Base-by-base conservation (phyloP, 2,113 vertebrate genomes). In the Chloroceryle aenea region DNA sequence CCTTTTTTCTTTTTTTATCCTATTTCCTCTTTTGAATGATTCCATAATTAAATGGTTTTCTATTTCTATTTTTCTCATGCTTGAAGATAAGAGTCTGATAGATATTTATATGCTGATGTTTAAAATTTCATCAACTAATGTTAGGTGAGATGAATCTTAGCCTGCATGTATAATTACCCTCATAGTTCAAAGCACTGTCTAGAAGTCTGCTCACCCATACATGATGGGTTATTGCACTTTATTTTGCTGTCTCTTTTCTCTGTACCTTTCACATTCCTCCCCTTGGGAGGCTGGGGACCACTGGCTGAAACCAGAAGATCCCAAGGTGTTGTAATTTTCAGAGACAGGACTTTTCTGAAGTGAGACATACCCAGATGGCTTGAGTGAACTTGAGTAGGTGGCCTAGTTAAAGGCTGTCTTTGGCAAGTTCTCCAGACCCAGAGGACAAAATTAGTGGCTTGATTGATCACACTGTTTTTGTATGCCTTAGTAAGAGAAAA, bases 391-490 rank as follows among this genome's bases (percentile, higher is more conserved):
- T 36, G 85, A 93, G 85, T 61, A 75, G 34, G 62, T 71, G 74
- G 36, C 88, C 88, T 95, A 34, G 5, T 95, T 96, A 89, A 59
- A 87, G 55, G 36, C 12, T 89, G 42, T 73, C 55, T 86, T 58
- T 87, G 80, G 27, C 87, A 94, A 43, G 48, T 73, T 58, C 76
- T 90, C 79, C 45, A 68, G 53, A 90, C 83, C 79, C 89, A 84
- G 36, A 52, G 74, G 89, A 88, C 63, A 69, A 68, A 88, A 94
- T 90, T 92, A 95, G 68, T 48, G 36, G 86, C 86, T 90, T 92
- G 83, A 80, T 80, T 83, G 91, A 68, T 92, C 89, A 53, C 34
- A 52, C n/a, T 34, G 30, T 45, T 79, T 88, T 82, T 83, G 7
- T 73, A 38, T 73, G 53, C 45, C 36, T 93, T 36, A 92, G 67